Evolutionary conservation across 2,113 vertebrate genomes (phyloP).

Genomic region (pig (Sus scrofa)): T2T-Sscrofa CM000818.6:51041501-51042000

Average conservation of each 20-base stretch:
- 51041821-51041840: constrained; percentile 25
- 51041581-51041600: not conserved
- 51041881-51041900: not conserved
- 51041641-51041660: constrained; percentile 38
- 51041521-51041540: not conserved
- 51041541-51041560: constrained; percentile 8
- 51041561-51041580: not conserved
- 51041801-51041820: not conserved
- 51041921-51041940: not conserved
- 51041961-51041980: not conserved
- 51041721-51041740: constrained; percentile 28
- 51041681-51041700: not conserved
- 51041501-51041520: not conserved
- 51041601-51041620: not conserved
- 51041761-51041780: constrained; percentile 25
- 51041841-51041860: constrained; percentile 7
- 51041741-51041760: not conserved
- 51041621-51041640: not conserved
- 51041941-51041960: not conserved
- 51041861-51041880: not conserved
- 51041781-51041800: constrained; percentile 21
- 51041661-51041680: constrained; percentile 24
- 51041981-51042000: not conserved
- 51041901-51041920: not conserved
- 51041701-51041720: constrained; percentile 41